Base-by-base conservation (phyloP, 1,140 invertebrate genomes). In the Danaus plexippus region DNA sequence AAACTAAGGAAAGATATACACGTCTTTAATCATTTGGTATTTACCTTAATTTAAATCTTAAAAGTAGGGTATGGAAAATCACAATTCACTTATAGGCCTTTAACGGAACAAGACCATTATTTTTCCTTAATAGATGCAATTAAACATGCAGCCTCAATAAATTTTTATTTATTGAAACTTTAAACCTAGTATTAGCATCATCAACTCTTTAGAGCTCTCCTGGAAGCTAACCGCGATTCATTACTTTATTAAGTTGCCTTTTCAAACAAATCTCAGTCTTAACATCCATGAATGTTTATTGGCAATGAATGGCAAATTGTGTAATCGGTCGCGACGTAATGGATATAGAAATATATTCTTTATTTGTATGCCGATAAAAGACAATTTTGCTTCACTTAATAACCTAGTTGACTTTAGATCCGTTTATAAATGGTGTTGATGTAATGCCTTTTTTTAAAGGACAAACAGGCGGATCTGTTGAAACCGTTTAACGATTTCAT, bases 401-500 rank as follows among this genome's bases (percentile, higher is more conserved):
- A 22, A 43, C 41, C 40, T 41, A 46, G 41, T 11, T 9, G 15
- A n/a, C 46, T 32, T 13, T 55, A 47, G 13, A 42, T 59, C 57
- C 58, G 58, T 47, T 45, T 47, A 42, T 51, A 15, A 12, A 46
- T 50, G 9, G 3, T 10, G 54, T 49, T 54, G 57, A 59, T 52
- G 57, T 54, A 54, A 59, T 54, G 41, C 18, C 15, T 32, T 59
- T 56, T 55, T 54, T 41, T 47, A 48, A 48, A 53, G 40, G 45
- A 47, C 45, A 48, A 11, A 43, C 18, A 43, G n/a, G 18, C 54
- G 54, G 54, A 56, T 49, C n/a, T 56, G n/a, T 41, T 49, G 41
- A 32, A 32, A 32, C 22, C 2, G 22, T 32, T 32, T 32, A 32
- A 32, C 22, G 2, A 32, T 32, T 32, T 32, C 2, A 32, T 32